Evolutionary conservation across 2,113 vertebrate species (phyloP).

Genomic region (Bothrops jararaca): DNA sequence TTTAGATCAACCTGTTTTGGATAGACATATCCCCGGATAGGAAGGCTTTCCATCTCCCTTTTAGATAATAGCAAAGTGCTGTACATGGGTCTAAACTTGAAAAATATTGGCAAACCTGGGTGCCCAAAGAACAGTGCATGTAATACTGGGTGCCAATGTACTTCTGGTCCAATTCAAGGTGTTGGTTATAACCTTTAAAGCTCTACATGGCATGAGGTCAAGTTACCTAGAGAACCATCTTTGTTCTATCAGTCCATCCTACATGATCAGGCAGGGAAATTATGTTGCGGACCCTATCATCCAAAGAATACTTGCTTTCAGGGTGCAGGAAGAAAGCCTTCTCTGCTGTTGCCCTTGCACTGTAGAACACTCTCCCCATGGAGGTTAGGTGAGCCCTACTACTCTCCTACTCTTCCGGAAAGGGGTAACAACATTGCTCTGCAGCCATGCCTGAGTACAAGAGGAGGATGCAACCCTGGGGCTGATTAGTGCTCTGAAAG

Average conservation of each 20-base stretch:
- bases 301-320: background rate
- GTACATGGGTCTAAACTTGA: background rate
- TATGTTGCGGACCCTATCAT: background rate
- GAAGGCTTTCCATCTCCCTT: background rate
- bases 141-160: background rate
- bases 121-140: background rate
- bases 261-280: background rate
- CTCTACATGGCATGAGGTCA: background rate
- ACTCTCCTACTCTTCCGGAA: background rate
- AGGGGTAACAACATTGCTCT: background rate
- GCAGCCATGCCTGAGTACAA: background rate
- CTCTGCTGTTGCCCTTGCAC: no score
- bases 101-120: background rate
- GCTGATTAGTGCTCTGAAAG: background rate
- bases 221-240: background rate
- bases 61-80: background rate
- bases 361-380: background rate
- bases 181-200: background rate
- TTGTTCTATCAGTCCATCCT: background rate
- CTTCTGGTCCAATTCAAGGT: background rate
- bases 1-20: background rate
- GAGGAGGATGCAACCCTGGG: no score
- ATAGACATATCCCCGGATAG: background rate
- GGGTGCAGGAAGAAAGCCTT: background rate
- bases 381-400: background rate